phyloP scores from a whole-genome alignment of 1,140 invertebrate genomes.

The Habropoda laboriosa region DNA sequence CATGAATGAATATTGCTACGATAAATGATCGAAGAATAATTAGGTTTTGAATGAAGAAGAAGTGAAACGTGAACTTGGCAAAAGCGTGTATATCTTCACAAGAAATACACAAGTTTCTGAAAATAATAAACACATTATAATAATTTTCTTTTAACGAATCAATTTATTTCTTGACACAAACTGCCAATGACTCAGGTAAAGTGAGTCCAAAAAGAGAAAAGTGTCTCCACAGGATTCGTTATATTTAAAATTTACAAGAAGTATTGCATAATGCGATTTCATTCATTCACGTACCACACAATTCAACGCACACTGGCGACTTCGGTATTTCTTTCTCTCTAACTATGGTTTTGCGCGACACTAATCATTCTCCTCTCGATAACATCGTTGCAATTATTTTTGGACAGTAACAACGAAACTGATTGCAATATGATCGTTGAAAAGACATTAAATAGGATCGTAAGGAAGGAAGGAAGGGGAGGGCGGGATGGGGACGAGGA shows the following conservation, averaged over 20 bases:
- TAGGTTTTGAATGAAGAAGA: background rate
- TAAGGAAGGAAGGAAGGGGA: background rate
- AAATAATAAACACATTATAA: conserved; percentile 15
- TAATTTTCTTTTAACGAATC: conserved; percentile 51
- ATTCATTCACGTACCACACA: conserved; percentile 29
- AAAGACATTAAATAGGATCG: background rate
- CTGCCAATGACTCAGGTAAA: conserved; percentile 45
- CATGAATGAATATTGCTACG: too few species aligned
- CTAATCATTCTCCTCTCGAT: conserved; percentile 24
- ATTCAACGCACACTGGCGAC: conserved; percentile 8
- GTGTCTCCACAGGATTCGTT: conserved; percentile 29
- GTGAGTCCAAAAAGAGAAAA: conserved; percentile 42
- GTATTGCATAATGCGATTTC: conserved; percentile 35
- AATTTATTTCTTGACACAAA: conserved; percentile 60
- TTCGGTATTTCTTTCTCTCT: conserved; percentile 2
- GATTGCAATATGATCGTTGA: conserved; percentile 1
- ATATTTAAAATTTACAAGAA: conserved; percentile 57
- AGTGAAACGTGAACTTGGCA: background rate
- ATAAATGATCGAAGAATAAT: background rate
- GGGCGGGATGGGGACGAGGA: background rate
- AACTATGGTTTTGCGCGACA: conserved; percentile 30
- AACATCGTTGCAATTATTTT: conserved; percentile 12
- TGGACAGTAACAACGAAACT: conserved; percentile 20
- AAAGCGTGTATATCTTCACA: background rate
- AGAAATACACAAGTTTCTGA: background rate